A percentile compares a stretch with the other conserved stretches of the same genome.
These are phyloP conservation scores for Pseudococcus viburni DNA, from an alignment of 2,888 invertebrate genomes.

Conservation along the genomic window DNA sequence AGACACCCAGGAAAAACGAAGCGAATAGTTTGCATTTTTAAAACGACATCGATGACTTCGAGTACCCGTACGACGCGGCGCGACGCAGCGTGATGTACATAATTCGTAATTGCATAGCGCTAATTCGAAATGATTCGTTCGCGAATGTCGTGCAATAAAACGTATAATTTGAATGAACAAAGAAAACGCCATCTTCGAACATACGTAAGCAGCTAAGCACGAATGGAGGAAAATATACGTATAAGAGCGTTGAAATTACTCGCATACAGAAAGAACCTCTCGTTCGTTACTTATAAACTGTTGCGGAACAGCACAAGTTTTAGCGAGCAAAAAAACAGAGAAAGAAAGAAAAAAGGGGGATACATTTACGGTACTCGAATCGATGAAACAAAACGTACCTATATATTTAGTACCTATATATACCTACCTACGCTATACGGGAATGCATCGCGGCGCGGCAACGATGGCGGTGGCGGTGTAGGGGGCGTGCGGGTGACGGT, in stretches of 20 bases:
- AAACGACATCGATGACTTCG: too few relatives aligned
- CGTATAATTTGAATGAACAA: too few relatives aligned
- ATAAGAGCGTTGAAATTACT: neutral
- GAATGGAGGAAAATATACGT: too few relatives aligned
- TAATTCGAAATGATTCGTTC: too few relatives aligned
- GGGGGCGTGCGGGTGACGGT: neutral
- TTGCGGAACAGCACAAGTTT: neutral
- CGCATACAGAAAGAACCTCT: neutral
- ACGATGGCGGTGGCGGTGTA: neutral
- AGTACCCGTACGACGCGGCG: too few relatives aligned
- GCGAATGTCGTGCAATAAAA: too few relatives aligned
- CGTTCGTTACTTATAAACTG: neutral
- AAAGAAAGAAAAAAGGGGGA: neutral
- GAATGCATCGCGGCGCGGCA: neutral
- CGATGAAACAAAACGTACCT: neutral
- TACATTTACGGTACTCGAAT: constrained; percentile 14
- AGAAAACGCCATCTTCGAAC: too few relatives aligned
- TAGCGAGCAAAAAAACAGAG: neutral
- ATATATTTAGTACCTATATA: neutral
- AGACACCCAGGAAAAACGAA: too few relatives aligned
- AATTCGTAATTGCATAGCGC: too few relatives aligned
- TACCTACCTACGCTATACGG: neutral
- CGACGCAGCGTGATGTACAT: too few relatives aligned
- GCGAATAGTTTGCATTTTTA: too few relatives aligned
- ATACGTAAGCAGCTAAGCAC: too few relatives aligned